A percentile compares a stretch with the other conserved stretches of the same genome.
These are phyloP conservation scores for Heteromyza rotundicornis DNA, from an alignment of 2,888 invertebrate species.

Conservation along the genomic window DNA sequence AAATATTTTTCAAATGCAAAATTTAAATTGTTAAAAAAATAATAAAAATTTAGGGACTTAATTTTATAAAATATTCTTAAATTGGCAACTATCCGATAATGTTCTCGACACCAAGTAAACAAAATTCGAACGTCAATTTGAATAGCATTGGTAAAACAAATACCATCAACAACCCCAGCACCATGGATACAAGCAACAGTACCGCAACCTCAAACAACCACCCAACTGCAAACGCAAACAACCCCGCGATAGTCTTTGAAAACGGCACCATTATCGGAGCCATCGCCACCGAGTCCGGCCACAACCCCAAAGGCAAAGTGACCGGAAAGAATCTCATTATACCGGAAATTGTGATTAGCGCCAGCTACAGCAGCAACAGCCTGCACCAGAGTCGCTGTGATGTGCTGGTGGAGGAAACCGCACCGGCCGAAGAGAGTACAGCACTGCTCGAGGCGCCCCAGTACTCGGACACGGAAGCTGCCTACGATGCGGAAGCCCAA, in stretches of 20 bases:
- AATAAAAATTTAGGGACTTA: slow-evolving; percentile 3
- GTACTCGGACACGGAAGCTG: neutral
- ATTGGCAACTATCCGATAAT: neutral
- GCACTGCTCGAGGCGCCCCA: slow-evolving; percentile 43
- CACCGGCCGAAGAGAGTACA: slow-evolving; percentile 46
- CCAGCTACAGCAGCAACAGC: slow-evolving; percentile 43
- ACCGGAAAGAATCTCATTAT: slow-evolving; percentile 33
- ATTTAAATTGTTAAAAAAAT: slow-evolving; percentile 11
- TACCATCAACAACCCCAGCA: slow-evolving; percentile 26
- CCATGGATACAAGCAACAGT: slow-evolving; percentile 22
- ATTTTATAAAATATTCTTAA: slow-evolving; percentile 1
- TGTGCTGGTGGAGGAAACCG: slow-evolving; percentile 34
- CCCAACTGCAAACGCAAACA: slow-evolving; percentile 14
- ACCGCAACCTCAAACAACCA: slow-evolving; percentile 18
- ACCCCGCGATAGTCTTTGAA: slow-evolving; percentile 46
- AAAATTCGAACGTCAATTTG: slow-evolving; percentile 7
- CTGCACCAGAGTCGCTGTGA: slow-evolving; percentile 38
- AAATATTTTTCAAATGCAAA: neutral
- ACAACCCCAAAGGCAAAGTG: slow-evolving; percentile 17
- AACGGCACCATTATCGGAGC: slow-evolving; percentile 60
- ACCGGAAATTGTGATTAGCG: slow-evolving; percentile 54
- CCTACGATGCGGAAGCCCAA: slow-evolving; percentile 17
- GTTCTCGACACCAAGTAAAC: neutral
- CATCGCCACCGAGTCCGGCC: slow-evolving; percentile 34
- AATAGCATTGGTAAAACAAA: slow-evolving; percentile 18